These are phyloP conservation scores for Dinoponera quadriceps DNA, from an alignment of 1,140 invertebrate species.

Conservation along the genomic window DNA sequence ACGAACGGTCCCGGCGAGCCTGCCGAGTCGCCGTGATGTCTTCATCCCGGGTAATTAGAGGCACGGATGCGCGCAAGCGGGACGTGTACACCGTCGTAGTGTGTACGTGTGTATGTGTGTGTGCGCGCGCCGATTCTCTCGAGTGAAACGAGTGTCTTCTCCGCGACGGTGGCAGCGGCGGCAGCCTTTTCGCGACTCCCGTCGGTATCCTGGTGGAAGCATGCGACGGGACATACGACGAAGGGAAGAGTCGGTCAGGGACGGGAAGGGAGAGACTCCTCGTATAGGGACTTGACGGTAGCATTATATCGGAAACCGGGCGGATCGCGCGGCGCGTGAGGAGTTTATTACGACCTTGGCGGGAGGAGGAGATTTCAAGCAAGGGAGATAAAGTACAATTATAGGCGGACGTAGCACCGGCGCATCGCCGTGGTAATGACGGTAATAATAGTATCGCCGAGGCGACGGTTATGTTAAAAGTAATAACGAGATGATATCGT, in stretches of 20 bases:
- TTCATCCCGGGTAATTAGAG: conserved; percentile 75
- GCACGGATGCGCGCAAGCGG: conserved; percentile 72
- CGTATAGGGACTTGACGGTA: conserved; percentile 22
- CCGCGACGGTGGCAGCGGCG: background rate
- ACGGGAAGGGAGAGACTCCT: background rate
- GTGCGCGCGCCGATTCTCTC: conserved; percentile 57
- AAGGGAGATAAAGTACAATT: conserved; percentile 53
- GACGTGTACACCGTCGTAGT: conserved; percentile 34
- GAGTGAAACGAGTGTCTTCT: conserved; percentile 67
- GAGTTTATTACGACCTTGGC: conserved; percentile 47
- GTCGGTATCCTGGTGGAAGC: conserved; percentile 16
- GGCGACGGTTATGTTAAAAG: conserved; percentile 46
- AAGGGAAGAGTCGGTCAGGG: conserved; percentile 15
- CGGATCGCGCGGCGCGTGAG: background rate
- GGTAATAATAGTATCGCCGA: conserved; percentile 37
- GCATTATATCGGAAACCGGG: conserved; percentile 5
- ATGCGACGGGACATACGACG: conserved; percentile 7
- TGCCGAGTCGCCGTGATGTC: conserved; percentile 64
- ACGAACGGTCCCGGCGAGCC: conserved; percentile 4
- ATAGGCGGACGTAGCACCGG: conserved; percentile 25
- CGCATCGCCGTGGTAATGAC: conserved; percentile 40
- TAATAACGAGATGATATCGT: conserved; percentile 38
- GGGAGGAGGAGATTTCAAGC: conserved; percentile 34
- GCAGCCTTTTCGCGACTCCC: conserved; percentile 41
- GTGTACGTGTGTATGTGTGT: background rate